These are phyloP conservation scores for Cyphomyrmex costatus DNA, from an alignment of 1,140 invertebrate species.

Conservation along the genomic window DNA sequence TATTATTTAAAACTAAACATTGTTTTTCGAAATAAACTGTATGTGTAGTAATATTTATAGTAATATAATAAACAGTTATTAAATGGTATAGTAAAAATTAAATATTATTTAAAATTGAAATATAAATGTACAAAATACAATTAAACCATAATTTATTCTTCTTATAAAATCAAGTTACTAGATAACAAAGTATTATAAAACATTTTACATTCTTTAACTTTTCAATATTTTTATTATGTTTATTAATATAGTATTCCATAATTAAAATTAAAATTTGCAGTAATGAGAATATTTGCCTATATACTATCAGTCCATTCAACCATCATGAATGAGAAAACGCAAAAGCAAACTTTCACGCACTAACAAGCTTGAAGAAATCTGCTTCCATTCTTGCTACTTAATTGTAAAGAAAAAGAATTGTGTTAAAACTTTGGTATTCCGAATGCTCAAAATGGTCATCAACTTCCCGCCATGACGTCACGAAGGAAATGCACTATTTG, in stretches of 20 bases:
- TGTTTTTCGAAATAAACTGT: neutral
- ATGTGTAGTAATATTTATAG: neutral
- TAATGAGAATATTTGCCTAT: neutral
- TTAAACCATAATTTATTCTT: neutral
- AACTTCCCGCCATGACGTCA: slow-evolving; percentile 1
- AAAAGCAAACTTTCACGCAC: slow-evolving; percentile 35
- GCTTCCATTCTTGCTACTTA: slow-evolving; percentile 5
- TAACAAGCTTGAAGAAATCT: slow-evolving; percentile 27
- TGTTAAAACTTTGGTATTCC: neutral
- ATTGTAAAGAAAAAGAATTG: neutral
- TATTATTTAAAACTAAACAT: neutral
- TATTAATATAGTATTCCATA: neutral
- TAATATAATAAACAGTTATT: neutral
- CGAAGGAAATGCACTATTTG: neutral
- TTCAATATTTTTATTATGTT: neutral
- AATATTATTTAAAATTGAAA: slow-evolving; percentile 4
- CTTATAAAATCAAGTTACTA: neutral
- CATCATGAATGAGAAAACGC: slow-evolving; percentile 8
- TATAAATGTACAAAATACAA: neutral
- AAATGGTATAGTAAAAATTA: neutral
- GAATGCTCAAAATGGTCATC: neutral
- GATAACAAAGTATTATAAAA: neutral
- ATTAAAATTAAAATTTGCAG: slow-evolving; percentile 1
- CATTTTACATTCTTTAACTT: neutral
- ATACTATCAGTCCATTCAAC: neutral